Conservation (phyloP, 2,797 vertebrate species). For the Acomys russatus region DNA sequence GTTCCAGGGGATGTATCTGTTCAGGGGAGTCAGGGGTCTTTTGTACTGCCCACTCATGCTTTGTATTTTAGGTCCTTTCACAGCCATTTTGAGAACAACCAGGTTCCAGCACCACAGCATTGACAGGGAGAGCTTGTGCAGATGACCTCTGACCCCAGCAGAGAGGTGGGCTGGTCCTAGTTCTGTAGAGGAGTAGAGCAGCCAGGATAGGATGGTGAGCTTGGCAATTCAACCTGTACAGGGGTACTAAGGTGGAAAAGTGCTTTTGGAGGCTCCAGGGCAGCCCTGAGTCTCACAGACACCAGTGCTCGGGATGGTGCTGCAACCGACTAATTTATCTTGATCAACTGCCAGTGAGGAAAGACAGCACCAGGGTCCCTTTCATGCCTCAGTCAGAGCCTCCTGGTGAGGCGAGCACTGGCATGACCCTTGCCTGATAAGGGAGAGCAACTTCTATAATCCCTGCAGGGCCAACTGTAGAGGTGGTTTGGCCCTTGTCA, state of each 20-base stretch:
- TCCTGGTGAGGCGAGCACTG: neutral
- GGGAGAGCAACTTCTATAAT: neutral
- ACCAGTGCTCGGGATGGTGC: neutral
- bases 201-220: neutral
- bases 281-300: fast-evolving
- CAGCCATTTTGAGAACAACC: neutral
- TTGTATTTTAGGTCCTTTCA: neutral
- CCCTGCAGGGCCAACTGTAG: neutral
- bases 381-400: neutral
- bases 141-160: neutral
- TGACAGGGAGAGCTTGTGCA: neutral
- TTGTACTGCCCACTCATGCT: neutral
- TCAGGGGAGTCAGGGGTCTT: neutral
- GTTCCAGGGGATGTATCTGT: neutral
- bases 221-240: conserved; percentile 6
- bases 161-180: neutral
- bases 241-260: neutral
- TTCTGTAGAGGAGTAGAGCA: neutral
- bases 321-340: neutral
- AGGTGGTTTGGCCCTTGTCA: neutral
- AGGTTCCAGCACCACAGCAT: fast-evolving
- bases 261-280: neutral
- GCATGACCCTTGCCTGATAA: neutral
- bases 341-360: neutral
- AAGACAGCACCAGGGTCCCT: fast-evolving